These are phyloP conservation scores for Panagrolaimus sp. DNA, from an alignment of 1,140 invertebrate genomes.

Conservation along the genomic window DNA sequence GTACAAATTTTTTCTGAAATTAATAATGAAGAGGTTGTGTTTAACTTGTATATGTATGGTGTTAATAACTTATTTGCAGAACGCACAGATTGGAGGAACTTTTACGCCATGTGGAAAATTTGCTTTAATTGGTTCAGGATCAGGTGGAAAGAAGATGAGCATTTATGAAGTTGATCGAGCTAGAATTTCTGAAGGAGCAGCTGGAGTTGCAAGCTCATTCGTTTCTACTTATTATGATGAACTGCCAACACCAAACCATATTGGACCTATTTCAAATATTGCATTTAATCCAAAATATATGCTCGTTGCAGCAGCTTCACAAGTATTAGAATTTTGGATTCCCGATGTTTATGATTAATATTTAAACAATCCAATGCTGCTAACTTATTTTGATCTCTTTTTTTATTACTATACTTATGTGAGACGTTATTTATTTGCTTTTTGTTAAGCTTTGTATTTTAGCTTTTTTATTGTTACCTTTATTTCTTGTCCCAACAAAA, in stretches of 20 bases:
- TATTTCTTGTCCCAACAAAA: no score
- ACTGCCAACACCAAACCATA: not conserved
- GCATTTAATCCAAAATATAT: slow-evolving; percentile 11
- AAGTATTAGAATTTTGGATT: not conserved
- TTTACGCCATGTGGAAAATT: slow-evolving; percentile 5
- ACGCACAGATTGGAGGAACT: not conserved
- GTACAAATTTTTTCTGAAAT: not conserved
- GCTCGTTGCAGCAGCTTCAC: not conserved
- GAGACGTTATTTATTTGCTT: no score
- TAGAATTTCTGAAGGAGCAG: not conserved
- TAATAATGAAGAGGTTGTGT: not conserved
- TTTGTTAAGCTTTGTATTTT: no score
- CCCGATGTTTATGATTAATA: not conserved
- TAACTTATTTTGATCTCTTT: no score
- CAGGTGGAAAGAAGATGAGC: not conserved
- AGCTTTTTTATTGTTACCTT: no score
- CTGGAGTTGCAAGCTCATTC: not conserved
- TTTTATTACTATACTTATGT: no score
- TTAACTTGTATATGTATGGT: no score
- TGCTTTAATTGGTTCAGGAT: not conserved
- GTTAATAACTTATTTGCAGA: not conserved
- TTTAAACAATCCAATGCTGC: no score
- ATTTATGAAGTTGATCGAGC: not conserved
- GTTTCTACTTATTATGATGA: not conserved
- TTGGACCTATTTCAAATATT: not conserved